Evolutionary conservation across 2,113 vertebrate genomes (phyloP), one percentile per base, ranked within the genome.

Genomic region (Rhinoderma darwinii): DNA sequence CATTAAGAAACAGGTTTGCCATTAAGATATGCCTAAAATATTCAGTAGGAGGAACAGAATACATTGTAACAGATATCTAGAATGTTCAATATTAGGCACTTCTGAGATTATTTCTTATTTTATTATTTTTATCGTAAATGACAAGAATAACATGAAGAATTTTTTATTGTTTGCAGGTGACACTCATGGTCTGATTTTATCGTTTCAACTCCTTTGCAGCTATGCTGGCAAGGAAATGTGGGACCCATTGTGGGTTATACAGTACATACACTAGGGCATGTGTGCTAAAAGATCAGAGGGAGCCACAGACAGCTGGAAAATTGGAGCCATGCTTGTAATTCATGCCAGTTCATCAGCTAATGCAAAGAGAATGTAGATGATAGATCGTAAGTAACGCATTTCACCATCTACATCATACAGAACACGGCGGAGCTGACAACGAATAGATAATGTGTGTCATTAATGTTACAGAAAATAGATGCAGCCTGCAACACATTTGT

Each of bases 231-330:
- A 15, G 44, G 32, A 84, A 84, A 85, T 83, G 90, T 89, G 84
- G 22, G n/a, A 80, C 44, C 84, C 35, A 54, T 15, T 56, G 32
- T 90, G 89, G 88, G 90, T 89, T 90, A 37, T 91, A 89, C 87
- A 89, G 35, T 91, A 89, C 87, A 89, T 84, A 90, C 89, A 89
- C 90, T 91, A 91, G 92, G 91, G 93, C 94, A 93, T 92, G 88
- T 91, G 89, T 91, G 91, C 92, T 72, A 41, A 92, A 93, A 92
- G 91, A 93, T 95, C 93, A 95, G 90, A 95, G 90, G 91, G 89
- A 90, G 47, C 90, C 90, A 91, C 90, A 92, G 91, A 94, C 93
- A 94, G 93, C 93, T 95, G 94, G 93, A 94, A 95, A 93, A 91
- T 92, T 92, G 92, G 92, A 93, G 91, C 93, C 43, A 72, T 86